These are phyloP conservation scores for Centropus bengalensis DNA, from an alignment of 2,113 vertebrate species.

Conservation along the genomic window DNA sequence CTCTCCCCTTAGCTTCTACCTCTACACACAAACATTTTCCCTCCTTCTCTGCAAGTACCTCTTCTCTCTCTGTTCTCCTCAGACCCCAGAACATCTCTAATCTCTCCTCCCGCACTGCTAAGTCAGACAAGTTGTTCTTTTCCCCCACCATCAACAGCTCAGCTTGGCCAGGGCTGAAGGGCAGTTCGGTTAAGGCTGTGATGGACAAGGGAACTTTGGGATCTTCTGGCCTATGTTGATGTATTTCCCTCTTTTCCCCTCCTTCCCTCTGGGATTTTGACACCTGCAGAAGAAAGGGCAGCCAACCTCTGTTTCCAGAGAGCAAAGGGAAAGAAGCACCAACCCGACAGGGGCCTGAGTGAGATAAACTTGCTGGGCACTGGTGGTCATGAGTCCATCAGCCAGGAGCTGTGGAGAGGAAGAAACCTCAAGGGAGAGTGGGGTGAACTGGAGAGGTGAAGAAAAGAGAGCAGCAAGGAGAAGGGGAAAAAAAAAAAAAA, in stretches of 20 bases:
- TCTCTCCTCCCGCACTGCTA: not conserved
- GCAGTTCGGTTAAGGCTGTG: not conserved
- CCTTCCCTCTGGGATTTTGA: not conserved
- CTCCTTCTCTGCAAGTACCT: not conserved
- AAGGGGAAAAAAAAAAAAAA: not conserved
- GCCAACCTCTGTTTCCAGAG: rapidly evolving
- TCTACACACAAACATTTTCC: not conserved
- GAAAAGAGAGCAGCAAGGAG: not conserved
- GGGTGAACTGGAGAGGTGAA: not conserved
- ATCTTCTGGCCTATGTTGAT: not conserved
- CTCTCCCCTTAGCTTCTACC: not conserved
- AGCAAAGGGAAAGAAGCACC: not conserved
- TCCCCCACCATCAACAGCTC: not conserved
- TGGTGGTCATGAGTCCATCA: not conserved
- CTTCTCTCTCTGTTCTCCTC: not conserved
- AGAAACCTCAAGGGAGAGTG: not conserved
- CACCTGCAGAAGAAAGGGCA: not conserved
- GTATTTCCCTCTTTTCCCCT: not conserved
- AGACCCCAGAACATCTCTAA: slow-evolving; percentile 23
- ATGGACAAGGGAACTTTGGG: not conserved
- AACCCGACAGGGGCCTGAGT: not conserved
- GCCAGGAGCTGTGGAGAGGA: not conserved
- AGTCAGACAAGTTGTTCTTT: slow-evolving; percentile 14
- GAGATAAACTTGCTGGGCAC: not conserved
- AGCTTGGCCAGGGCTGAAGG: not conserved